Conservation (phyloP, 2,888 invertebrate genomes). For the Synanthedon andrenaeformis region DNA sequence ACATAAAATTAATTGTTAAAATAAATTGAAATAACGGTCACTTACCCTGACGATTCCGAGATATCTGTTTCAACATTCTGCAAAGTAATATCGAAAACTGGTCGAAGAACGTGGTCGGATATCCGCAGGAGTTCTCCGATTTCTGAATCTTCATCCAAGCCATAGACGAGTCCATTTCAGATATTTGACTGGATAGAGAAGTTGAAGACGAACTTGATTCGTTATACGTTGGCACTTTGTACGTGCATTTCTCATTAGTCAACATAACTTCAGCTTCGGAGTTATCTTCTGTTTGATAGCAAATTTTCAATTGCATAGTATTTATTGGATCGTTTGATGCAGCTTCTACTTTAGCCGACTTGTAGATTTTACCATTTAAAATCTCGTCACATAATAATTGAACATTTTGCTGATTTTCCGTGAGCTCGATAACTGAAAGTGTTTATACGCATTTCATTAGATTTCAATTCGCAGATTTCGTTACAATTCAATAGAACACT, state of each 20-base stretch:
- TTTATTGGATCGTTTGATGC: conserved; percentile 24
- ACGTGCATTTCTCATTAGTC: conserved; percentile 46
- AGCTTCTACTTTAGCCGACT: conserved; percentile 38
- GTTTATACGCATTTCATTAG: conserved; percentile 1
- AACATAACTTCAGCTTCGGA: conserved; percentile 50
- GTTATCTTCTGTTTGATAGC: conserved; percentile 45
- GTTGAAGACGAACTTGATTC: conserved; percentile 39
- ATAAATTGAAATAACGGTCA: conserved; percentile 1
- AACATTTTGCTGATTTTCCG: conserved; percentile 67
- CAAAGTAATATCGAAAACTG: conserved; percentile 72
- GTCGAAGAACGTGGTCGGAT: conserved; percentile 63
- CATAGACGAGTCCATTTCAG: conserved; percentile 45
- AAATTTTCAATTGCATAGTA: conserved; percentile 47
- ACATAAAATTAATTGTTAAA: too few relatives aligned
- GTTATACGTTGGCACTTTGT: conserved; percentile 47
- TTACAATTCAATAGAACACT: too few relatives aligned
- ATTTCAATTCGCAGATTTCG: too few relatives aligned
- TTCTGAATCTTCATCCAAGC: conserved; percentile 69
- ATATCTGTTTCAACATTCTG: conserved; percentile 72
- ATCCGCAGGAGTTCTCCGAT: conserved; percentile 43
- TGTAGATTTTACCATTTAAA: conserved; percentile 70
- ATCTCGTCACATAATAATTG: conserved; percentile 62
- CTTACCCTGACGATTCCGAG: conserved; percentile 69
- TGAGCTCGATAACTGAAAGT: conserved; percentile 73
- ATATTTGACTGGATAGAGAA: conserved; percentile 46